These are phyloP conservation scores for Cyprinus carpio DNA, from an alignment of 2,113 vertebrate genomes.

Conservation along the genomic window DNA sequence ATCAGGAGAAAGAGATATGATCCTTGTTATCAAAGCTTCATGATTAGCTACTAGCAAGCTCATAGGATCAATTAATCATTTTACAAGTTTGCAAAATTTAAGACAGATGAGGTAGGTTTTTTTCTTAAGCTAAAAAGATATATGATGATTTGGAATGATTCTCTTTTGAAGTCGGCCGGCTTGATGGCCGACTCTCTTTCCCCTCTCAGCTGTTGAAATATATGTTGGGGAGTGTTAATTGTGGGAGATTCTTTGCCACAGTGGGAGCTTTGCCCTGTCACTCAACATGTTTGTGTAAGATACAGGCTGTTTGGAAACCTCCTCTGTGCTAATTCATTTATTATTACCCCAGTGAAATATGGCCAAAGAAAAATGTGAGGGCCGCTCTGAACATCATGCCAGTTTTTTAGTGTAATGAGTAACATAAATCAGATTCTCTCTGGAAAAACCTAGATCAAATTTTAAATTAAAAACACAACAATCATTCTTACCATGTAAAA, in stretches of 20 bases:
- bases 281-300: constrained; percentile 76
- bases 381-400: constrained; percentile 55
- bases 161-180: constrained; percentile 68
- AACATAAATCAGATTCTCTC: constrained; percentile 44
- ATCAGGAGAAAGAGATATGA: background rate
- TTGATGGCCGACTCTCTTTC: constrained; percentile 56
- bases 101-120: background rate
- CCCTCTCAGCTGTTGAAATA: constrained; percentile 60
- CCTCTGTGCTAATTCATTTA: constrained; percentile 74
- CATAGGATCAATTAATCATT: background rate
- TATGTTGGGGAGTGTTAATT: constrained; percentile 74
- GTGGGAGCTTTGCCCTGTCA: constrained; percentile 72
- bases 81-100: constrained; percentile 56
- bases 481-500: background rate
- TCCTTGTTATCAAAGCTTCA: constrained; percentile 18
- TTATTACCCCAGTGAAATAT: constrained; percentile 74
- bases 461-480: constrained; percentile 28
- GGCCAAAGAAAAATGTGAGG: constrained; percentile 51
- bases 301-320: constrained; percentile 73
- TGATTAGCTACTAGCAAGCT: constrained; percentile 11
- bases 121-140: constrained; percentile 53
- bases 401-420: constrained; percentile 45
- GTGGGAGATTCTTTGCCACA: constrained; percentile 74
- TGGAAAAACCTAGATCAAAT: background rate
- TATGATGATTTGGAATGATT: constrained; percentile 63